Evolutionary conservation across 2,113 vertebrate species (phyloP).

Genomic region (Siniperca knerii): DNA sequence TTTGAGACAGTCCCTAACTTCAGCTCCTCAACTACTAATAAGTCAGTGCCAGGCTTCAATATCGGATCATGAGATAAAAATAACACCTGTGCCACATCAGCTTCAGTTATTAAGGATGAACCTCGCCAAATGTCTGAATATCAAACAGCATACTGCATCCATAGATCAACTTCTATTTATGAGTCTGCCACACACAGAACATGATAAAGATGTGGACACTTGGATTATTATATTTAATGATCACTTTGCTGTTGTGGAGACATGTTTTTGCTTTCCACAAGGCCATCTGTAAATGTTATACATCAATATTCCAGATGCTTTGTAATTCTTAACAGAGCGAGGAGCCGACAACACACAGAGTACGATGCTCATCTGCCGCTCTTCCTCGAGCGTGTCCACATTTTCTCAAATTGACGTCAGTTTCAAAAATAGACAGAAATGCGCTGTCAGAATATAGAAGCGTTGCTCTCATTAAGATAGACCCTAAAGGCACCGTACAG

Average conservation of each 20-base stretch:
- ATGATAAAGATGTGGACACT: slow-evolving; percentile 1
- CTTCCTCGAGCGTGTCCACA: slow-evolving; percentile 15
- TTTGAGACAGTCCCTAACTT: background rate
- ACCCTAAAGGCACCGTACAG: slow-evolving; percentile 53
- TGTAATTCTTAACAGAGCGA: slow-evolving; percentile 31
- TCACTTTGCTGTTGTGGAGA: slow-evolving; percentile 7
- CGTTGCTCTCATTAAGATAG: slow-evolving; percentile 71
- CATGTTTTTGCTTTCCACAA: slow-evolving; percentile 28
- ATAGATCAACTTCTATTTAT: background rate
- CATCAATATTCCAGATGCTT: slow-evolving; percentile 42
- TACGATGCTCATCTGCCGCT: slow-evolving; percentile 46
- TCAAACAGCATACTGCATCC: background rate
- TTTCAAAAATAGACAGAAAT: slow-evolving; percentile 73
- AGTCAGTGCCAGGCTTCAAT: background rate
- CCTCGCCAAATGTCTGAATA: background rate
- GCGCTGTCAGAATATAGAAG: slow-evolving; percentile 43
- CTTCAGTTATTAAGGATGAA: background rate
- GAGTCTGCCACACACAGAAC: background rate
- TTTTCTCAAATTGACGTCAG: slow-evolving; percentile 58
- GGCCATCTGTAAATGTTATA: slow-evolving; percentile 43
- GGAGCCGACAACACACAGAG: slow-evolving; percentile 25
- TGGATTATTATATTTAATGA: slow-evolving; percentile 32
- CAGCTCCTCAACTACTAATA: background rate
- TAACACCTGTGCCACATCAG: too few relatives aligned
- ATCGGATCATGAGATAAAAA: background rate